phyloP scores from a whole-genome alignment of 2,797 vertebrate genomes.

The Peromyscus attwateri region DNA sequence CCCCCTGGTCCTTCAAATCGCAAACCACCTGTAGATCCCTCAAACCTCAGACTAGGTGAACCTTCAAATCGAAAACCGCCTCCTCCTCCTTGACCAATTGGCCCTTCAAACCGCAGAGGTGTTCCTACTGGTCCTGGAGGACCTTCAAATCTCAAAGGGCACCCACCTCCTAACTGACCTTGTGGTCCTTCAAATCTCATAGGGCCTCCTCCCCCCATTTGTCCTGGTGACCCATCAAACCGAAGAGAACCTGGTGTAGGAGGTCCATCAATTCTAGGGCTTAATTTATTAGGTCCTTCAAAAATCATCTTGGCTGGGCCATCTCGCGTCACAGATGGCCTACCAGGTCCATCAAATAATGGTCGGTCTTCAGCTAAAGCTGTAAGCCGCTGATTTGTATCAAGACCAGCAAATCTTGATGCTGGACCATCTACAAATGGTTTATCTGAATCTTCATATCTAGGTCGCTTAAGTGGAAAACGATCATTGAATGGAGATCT shows the following conservation, averaged over 20 bases:
- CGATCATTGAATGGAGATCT: slow-evolving; percentile 89
- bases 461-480: slow-evolving; percentile 87
- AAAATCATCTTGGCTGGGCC: slow-evolving; percentile 89
- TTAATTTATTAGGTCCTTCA: slow-evolving; percentile 89
- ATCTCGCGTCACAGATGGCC: slow-evolving; percentile 89
- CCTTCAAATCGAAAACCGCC: slow-evolving; percentile 91
- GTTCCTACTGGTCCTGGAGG: slow-evolving; percentile 85
- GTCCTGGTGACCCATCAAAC: slow-evolving; percentile 88
- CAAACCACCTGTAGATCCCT: slow-evolving; percentile 89
- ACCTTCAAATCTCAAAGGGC: slow-evolving; percentile 87
- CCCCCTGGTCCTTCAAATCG: slow-evolving; percentile 91
- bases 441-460: slow-evolving; percentile 89
- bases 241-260: slow-evolving; percentile 85
- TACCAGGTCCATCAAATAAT: slow-evolving; percentile 90
- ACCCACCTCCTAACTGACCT: slow-evolving; percentile 86
- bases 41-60: slow-evolving; percentile 91
- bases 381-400: slow-evolving; percentile 89
- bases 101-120: slow-evolving; percentile 90
- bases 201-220: slow-evolving; percentile 86
- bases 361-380: slow-evolving; percentile 89
- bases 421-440: slow-evolving; percentile 87
- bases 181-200: slow-evolving; percentile 89
- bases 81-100: slow-evolving; percentile 88
- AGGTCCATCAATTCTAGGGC: slow-evolving; percentile 90
- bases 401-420: slow-evolving; percentile 88